A percentile compares a stretch with the other conserved stretches of the same genome.
Conservation (phyloP, 2,113 vertebrate genomes). For the Ophiodon elongatus region DNA sequence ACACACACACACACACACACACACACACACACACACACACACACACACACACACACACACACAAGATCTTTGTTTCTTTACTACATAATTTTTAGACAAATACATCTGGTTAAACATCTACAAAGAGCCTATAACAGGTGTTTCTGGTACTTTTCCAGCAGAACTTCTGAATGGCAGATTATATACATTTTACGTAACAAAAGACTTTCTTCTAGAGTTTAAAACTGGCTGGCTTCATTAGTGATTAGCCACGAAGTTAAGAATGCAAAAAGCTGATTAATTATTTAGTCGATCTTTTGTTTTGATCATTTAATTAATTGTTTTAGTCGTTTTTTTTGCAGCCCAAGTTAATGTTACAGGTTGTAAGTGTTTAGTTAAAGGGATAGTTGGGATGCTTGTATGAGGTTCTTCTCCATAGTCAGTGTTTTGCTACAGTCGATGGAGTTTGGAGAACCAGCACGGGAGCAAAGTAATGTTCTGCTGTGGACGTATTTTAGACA, state of each 20-base stretch:
- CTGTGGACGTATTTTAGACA: neutral
- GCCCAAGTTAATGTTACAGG: neutral
- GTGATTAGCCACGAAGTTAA: neutral
- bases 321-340: neutral
- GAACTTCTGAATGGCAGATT: neutral
- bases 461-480: neutral
- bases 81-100: neutral
- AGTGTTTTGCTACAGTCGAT: neutral
- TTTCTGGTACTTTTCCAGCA: neutral
- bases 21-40: no score
- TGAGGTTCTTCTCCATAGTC: no score
- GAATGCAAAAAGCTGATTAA: neutral
- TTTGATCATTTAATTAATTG: neutral
- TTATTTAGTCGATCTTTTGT: neutral
- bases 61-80: no score
- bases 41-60: no score
- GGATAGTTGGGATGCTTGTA: no score
- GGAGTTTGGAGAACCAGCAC: no score
- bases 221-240: conserved; percentile 4
- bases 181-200: neutral
- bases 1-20: no score
- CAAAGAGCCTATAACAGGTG: neutral
- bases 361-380: neutral
- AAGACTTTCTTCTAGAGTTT: neutral
- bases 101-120: neutral